Base-by-base conservation (phyloP, 2,113 vertebrate species). In the Chrysochloris asiatica region DNA sequence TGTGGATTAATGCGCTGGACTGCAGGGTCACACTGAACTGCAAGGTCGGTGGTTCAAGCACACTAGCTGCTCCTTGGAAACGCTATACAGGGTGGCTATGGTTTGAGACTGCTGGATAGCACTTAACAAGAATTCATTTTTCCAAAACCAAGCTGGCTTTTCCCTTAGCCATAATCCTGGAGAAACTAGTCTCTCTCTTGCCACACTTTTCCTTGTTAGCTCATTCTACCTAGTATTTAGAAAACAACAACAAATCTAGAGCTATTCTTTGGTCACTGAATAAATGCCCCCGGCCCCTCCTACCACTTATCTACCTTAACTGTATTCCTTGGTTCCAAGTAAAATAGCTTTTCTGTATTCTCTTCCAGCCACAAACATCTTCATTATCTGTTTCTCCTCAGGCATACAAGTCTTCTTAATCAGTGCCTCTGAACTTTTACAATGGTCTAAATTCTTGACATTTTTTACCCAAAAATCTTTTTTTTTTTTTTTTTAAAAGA, bases 341-440 rank as follows among this genome's bases (percentile, higher is more conserved):
- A 61, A 86, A 86, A 80, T 6, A 75, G 50, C 16, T 72, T 92
- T 69, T 80, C 67, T 71, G 69, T 4, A 83, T 88, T 95, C 41
- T 92, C 65, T 71, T 76, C 36, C 8, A 41, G 48, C 26, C 48
- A 65, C 41, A 86, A 71, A 82, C 6, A 9, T 30, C 2, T 88
- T 43, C 41, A 72, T 56, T 43, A 83, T 22, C 2, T 1, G 9
- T 50, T 79, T 45, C 52, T 83, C 54, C 24, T 1, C 30, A 77
- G 38, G 26, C 2, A 36, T 30, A 80, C 17, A 63, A 41, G 67
- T 47, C 61, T 82, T 47, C 61, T 82, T 63, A 76, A 61, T 61
- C 26, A 61, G 48, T 6, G 30, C 38, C 30, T 82, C 50, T 91
- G 38, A 76, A 72, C 50, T 80, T 86, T 77, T 30, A 47, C 61